Percentiles rank a stretch among this genome's conserved stretches.
phyloP scores from a whole-genome alignment of 2,113 vertebrate species.

The Ceyx margarethae region DNA sequence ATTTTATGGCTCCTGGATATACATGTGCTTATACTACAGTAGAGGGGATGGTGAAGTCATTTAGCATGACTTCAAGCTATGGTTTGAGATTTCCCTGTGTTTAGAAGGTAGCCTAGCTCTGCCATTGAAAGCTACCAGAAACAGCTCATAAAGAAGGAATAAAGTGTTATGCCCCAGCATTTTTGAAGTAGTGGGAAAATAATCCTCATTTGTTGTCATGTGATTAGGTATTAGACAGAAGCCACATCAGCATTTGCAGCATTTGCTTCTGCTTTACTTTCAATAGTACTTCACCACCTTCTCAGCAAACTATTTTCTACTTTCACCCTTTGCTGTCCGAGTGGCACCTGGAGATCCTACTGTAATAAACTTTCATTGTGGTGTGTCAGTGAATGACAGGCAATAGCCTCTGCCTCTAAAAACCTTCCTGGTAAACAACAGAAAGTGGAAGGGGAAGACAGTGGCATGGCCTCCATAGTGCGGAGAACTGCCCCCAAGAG shows the following conservation, averaged over 20 bases:
- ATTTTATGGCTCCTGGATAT: constrained; percentile 5
- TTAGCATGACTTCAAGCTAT: not conserved
- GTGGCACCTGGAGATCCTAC: not conserved
- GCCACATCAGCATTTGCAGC: not conserved
- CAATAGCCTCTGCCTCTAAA: not conserved
- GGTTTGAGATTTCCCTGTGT: not conserved
- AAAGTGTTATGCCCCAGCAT: not conserved
- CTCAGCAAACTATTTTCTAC: not conserved
- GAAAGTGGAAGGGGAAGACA: not conserved
- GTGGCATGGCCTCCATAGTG: not conserved
- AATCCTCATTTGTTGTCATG: not conserved
- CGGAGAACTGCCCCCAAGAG: not conserved
- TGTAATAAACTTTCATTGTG: not conserved
- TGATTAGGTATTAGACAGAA: not conserved
- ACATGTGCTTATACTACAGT: not conserved
- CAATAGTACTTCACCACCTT: not conserved
- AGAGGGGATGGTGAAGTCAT: not conserved
- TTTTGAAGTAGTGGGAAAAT: not conserved
- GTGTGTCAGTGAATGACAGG: not conserved
- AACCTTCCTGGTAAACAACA: not conserved
- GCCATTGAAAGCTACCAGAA: not conserved
- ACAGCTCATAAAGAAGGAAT: not conserved
- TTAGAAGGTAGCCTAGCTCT: not conserved
- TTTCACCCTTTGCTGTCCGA: not conserved
- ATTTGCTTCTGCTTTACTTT: not conserved